Base-by-base conservation (phyloP, 1,140 invertebrate genomes). In the Bicyclus anynana region DNA sequence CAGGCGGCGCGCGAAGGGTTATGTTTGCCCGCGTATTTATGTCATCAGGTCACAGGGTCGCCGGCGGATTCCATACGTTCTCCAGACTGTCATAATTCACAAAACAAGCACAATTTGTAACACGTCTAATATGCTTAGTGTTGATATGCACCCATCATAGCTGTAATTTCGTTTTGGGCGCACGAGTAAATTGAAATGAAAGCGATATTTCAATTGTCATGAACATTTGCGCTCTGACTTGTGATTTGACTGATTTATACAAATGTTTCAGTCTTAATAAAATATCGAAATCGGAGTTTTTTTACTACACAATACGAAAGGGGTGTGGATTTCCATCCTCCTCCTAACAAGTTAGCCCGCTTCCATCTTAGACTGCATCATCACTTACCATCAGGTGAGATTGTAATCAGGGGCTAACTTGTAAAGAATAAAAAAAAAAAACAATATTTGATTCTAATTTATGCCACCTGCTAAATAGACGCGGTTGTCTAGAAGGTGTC, bases 1-100 rank as follows among this genome's bases (percentile, higher is more conserved):
- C 55, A 51, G 53, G 53, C 59, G 58, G 49, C 60, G 49, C 54
- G 38, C 55, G 63, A 48, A 53, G 23, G 51, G 66, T 50, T 56
- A 60, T 64, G 53, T 63, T 67, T 58, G 55, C 59, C 66, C 58
- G 52, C 53, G 56, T 69, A 76, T 79, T 81, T 79, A 79, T 75
- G 76, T 72, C 70, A 67, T 54, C 65, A 60, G 69, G 66, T 72
- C 67, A 57, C 50, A 14, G 52, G 65, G 60, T 66, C 67, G 58
- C 54, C 64, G 35, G 48, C 52, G 55, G 50, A 38, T 55, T 49
- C 47, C 49, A 50, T 58, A 64, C 53, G 53, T 62, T 23, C 58
- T 61, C 42, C 42, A 50, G 44, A 62, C 52, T 64, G 46, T 27
- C 47, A 74, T 76, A 71, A 69, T 69, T 77, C 67, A 69, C 53